Percentiles rank a stretch among this genome's conserved stretches.
Evolutionary conservation across 2,797 vertebrate species (phyloP).

Genomic region (Tenualosa thibaudeaui): DNA sequence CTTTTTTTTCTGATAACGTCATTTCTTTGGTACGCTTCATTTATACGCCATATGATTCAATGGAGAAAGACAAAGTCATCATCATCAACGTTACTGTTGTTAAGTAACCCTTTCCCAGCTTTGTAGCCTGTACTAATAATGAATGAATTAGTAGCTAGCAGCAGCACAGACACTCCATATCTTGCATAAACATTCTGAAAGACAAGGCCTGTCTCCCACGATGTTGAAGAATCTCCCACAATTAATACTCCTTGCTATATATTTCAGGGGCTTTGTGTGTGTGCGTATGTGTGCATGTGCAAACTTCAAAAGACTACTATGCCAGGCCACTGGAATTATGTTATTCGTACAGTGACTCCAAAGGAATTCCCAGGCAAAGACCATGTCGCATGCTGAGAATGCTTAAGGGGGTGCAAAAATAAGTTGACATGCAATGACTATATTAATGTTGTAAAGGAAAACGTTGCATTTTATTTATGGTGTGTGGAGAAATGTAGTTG

Average conservation of each 20-base stretch:
- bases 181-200: constrained; percentile 76
- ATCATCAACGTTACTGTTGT: background rate
- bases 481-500: background rate
- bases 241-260: constrained; percentile 79
- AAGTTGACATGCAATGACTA: background rate
- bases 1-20: background rate
- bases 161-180: constrained; percentile 74
- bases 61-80: too few relatives aligned
- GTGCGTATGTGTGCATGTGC: background rate
- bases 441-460: background rate
- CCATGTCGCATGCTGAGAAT: background rate
- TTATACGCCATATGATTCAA: background rate
- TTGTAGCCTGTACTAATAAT: constrained; percentile 67
- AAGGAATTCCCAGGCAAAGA: constrained; percentile 51
- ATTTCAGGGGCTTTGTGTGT: constrained; percentile 59
- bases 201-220: constrained; percentile 72
- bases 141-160: constrained; percentile 74
- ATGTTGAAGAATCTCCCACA: constrained; percentile 75
- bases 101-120: constrained; percentile 9
- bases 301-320: constrained; percentile 67
- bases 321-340: constrained; percentile 56
- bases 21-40: background rate
- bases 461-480: background rate
- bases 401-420: background rate
- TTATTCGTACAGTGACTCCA: constrained; percentile 54